These are phyloP conservation scores for Aplochiton taeniatus DNA, from an alignment of 2,797 vertebrate genomes.

Conservation along the genomic window DNA sequence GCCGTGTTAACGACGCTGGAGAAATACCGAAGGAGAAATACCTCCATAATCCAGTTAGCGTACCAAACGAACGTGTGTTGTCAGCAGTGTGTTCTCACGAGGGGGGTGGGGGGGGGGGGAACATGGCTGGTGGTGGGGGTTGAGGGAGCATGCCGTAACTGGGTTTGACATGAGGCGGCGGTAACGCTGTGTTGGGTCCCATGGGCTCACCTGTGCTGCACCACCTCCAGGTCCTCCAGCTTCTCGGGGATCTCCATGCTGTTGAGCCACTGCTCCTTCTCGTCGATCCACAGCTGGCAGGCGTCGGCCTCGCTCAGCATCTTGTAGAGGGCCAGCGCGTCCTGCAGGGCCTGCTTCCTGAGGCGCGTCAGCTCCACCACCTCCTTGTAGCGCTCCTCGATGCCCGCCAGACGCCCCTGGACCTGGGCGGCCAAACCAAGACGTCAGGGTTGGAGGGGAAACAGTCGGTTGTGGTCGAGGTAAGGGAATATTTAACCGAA, in stretches of 20 bases:
- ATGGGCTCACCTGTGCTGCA: slow-evolving; percentile 88
- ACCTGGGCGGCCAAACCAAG: slow-evolving; percentile 58
- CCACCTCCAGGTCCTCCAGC: slow-evolving; percentile 92
- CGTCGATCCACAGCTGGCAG: slow-evolving; percentile 94
- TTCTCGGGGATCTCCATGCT: slow-evolving; percentile 92
- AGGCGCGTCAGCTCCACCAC: slow-evolving; percentile 89
- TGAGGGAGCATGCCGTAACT: too few relatives aligned
- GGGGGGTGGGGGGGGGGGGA: too few relatives aligned
- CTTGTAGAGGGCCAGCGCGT: slow-evolving; percentile 93
- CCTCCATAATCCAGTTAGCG: background rate
- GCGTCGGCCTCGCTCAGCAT: slow-evolving; percentile 93
- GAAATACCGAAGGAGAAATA: background rate
- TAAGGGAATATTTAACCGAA: too few relatives aligned
- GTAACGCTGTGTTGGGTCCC: too few relatives aligned
- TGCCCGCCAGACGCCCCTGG: slow-evolving; percentile 83
- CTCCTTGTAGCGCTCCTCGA: slow-evolving; percentile 95
- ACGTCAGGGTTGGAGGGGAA: background rate
- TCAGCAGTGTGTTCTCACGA: too few relatives aligned
- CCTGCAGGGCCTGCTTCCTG: slow-evolving; percentile 94
- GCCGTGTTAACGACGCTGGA: background rate
- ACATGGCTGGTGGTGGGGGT: too few relatives aligned
- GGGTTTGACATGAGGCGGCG: too few relatives aligned
- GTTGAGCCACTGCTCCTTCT: slow-evolving; percentile 98
- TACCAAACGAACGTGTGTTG: too few relatives aligned
- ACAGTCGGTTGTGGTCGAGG: too few relatives aligned